Evolutionary conservation across 2,797 vertebrate species (phyloP), one percentile per base, ranked within the genome.

Genomic region (Poeciliopsis paucimaculata): DNA sequence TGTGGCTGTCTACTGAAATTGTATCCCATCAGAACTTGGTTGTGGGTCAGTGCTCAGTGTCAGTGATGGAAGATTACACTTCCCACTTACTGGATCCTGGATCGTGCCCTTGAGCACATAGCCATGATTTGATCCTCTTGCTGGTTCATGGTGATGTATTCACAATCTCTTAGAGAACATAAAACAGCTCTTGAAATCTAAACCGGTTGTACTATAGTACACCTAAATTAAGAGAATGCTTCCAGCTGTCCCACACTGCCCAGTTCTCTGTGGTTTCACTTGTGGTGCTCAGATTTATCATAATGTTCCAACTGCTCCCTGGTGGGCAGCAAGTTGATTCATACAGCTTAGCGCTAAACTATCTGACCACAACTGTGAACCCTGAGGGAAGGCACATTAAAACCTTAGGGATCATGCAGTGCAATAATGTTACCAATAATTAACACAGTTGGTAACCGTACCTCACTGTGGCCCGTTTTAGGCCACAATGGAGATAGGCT

Each of bases 1-100:
- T 85, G 84, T 84, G 90, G 80, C 91, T 89, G 92, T 92, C 91
- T 88, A 92, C 92, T 93, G 92, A 95, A 94, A 95, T 91, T 92
- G 93, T 93, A 92, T 93, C 91, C 93, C 92, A 92, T 94, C 93
- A 92, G 90, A 89, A 87, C 87, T 86, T 83, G 91, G 92, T 90
- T 66, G 77, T 77, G 93, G 94, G 93, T 95, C 93, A 94, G 82
- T 36, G 89, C 91, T 86, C 84, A 60, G 90, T 91, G 93, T 93
- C 92, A 89, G 84, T 46, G 83, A 83, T 73, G 89, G 90, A 88
- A 93, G 92, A 94, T 94, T 94, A 93, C 86, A 86, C 91, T 90
- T 76, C 82, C 87, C 90, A 91, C 90, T 87, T 74, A 12, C 84
- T 66, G 87, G 79, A 90, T 91, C 79, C 86, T 79, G 76, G 83